A percentile compares a stretch with the other conserved stretches of the same genome.
Evolutionary conservation across 2,888 invertebrate species (phyloP).

Genomic region (Acanthosepion pharaonis): DNA sequence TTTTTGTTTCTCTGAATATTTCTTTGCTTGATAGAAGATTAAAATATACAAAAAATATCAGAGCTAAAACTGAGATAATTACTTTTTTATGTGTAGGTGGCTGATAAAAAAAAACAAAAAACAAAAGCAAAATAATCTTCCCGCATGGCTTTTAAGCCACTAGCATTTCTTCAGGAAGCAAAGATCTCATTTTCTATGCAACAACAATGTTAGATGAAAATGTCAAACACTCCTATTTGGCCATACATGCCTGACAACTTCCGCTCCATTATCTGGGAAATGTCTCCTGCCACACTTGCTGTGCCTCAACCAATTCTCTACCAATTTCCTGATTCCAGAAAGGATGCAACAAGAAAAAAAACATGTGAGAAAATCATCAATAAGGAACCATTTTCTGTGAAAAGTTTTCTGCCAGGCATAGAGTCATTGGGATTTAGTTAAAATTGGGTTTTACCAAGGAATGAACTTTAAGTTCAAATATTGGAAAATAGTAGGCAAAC

Average conservation of each 20-base stretch:
- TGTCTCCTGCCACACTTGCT: background rate
- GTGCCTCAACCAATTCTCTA: background rate
- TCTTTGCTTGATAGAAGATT: too few relatives aligned
- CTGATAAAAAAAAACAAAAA: background rate
- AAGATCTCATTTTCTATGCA: background rate
- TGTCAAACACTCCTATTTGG: background rate
- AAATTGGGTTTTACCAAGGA: background rate
- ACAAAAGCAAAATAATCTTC: too few relatives aligned
- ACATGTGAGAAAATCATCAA: background rate
- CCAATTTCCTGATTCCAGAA: background rate
- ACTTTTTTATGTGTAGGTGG: background rate
- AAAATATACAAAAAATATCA: too few relatives aligned
- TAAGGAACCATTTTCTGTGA: too few relatives aligned
- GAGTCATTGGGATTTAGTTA: background rate
- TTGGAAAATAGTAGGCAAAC: background rate
- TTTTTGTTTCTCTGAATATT: too few relatives aligned
- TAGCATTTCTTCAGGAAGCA: background rate
- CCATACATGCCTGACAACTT: slow-evolving; percentile 2
- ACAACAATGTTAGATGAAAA: background rate
- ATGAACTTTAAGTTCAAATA: background rate
- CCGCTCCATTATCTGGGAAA: background rate
- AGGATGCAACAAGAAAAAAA: background rate
- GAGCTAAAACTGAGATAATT: background rate
- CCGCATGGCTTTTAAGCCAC: background rate
- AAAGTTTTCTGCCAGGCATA: background rate